phyloP scores from a whole-genome alignment of 1,140 invertebrate species.

The Zaprionus gabonicus region DNA sequence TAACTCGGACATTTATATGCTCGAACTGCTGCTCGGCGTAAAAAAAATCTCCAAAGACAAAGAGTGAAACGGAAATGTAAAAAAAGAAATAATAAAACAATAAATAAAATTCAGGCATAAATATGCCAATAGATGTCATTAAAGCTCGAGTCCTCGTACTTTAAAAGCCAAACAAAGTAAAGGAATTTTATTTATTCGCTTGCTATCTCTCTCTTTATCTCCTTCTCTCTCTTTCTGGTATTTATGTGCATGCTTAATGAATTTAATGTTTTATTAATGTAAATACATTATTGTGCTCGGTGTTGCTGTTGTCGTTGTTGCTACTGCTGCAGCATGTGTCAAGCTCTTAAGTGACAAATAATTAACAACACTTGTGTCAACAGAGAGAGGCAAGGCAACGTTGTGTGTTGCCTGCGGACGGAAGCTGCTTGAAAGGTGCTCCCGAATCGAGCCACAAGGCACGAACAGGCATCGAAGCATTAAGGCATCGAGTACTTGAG shows the following conservation, averaged over 20 bases:
- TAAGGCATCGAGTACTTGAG: neutral
- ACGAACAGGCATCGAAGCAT: neutral
- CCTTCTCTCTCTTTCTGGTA: slow-evolving; percentile 24
- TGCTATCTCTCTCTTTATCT: neutral
- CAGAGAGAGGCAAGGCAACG: slow-evolving; percentile 12
- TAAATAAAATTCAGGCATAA: slow-evolving; percentile 71
- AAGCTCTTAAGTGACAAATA: slow-evolving; percentile 77
- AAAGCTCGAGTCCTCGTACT: slow-evolving; percentile 43
- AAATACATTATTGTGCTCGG: slow-evolving; percentile 47
- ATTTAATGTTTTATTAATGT: slow-evolving; percentile 78
- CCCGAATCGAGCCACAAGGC: slow-evolving; percentile 6
- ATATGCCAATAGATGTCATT: slow-evolving; percentile 76
- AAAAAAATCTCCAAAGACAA: slow-evolving; percentile 27
- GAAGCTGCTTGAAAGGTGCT: slow-evolving; percentile 12
- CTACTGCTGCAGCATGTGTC: slow-evolving; percentile 65
- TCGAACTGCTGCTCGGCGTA: slow-evolving; percentile 5
- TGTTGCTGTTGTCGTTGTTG: slow-evolving; percentile 34
- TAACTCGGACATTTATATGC: slow-evolving; percentile 72
- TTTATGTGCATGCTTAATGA: slow-evolving; percentile 80
- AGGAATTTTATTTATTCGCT: neutral
- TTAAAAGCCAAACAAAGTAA: slow-evolving; percentile 17
- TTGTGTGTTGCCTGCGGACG: neutral
- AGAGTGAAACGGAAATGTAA: slow-evolving; percentile 33
- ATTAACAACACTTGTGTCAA: slow-evolving; percentile 78
- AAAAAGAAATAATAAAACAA: slow-evolving; percentile 62